Conservation (phyloP, 2,113 vertebrate genomes). For the Lontra canadensis region DNA sequence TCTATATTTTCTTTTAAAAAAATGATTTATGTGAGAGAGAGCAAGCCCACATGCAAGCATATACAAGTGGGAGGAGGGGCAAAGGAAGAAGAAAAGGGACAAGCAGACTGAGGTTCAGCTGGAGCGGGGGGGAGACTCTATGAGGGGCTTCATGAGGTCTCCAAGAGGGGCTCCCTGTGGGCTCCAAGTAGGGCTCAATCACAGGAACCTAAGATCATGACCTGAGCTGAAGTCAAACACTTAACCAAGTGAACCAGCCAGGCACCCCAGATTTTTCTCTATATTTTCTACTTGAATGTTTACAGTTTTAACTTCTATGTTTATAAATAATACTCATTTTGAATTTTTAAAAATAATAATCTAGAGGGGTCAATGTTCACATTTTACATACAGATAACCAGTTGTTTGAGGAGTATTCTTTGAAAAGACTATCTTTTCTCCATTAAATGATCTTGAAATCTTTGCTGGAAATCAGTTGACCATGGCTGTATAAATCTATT, state of each 20-base stretch:
- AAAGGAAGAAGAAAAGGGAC: not conserved
- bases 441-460: not conserved
- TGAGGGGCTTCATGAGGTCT: not conserved
- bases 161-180: not conserved
- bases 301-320: not conserved
- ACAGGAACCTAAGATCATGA: not conserved
- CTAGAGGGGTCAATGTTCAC: not conserved
- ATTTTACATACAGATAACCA: not conserved
- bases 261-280: not conserved
- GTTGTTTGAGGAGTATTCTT: not conserved
- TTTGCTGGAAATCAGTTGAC: not conserved
- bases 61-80: too few species aligned
- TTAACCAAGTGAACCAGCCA: not conserved
- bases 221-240: not conserved
- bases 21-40: not conserved
- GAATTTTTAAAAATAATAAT: not conserved
- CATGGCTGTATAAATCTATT: not conserved
- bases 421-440: not conserved
- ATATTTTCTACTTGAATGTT: not conserved
- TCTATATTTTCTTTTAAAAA: not conserved
- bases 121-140: too few species aligned
- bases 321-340: not conserved
- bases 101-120: not conserved
- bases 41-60: not conserved
- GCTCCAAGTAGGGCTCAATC: not conserved